These are phyloP conservation scores for Garra rufa DNA, from an alignment of 2,113 vertebrate genomes.

Conservation along the genomic window DNA sequence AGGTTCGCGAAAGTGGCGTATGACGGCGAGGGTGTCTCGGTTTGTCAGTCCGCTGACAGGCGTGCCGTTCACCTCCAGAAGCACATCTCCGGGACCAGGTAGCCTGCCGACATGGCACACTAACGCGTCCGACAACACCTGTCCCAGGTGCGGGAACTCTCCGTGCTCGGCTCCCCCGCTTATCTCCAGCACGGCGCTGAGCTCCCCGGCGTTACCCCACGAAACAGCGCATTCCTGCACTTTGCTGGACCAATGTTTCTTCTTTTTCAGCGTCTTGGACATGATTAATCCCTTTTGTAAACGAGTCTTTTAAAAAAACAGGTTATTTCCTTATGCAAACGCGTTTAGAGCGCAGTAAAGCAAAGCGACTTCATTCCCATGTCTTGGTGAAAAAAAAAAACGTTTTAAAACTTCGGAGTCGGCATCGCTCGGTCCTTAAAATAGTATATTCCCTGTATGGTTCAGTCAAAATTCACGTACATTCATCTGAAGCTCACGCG, in stretches of 20 bases:
- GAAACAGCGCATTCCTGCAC: conserved; percentile 91
- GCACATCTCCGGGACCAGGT: conserved; percentile 85
- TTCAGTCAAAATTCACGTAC: neutral
- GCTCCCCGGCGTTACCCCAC: conserved; percentile 79
- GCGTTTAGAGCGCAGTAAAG: neutral
- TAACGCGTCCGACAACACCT: conserved; percentile 77
- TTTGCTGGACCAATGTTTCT: conserved; percentile 93
- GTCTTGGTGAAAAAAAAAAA: conserved; percentile 2
- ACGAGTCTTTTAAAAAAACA: neutral
- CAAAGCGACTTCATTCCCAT: conserved; percentile 20
- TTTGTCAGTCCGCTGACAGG: conserved; percentile 94
- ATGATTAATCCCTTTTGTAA: conserved; percentile 66
- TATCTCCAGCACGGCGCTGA: conserved; percentile 79
- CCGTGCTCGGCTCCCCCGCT: conserved; percentile 90
- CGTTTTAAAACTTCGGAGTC: conserved; percentile 16
- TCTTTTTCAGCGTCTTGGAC: conserved; percentile 95
- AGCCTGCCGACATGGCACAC: conserved; percentile 83
- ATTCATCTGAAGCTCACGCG: neutral
- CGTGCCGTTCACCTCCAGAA: conserved; percentile 95
- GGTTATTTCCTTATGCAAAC: conserved; percentile 16
- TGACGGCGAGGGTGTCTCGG: conserved; percentile 91
- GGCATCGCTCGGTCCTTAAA: conserved; percentile 19
- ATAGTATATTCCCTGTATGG: neutral
- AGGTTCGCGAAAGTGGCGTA: conserved; percentile 93
- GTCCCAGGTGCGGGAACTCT: conserved; percentile 90